These are phyloP conservation scores for Diglossa brunneiventris DNA, from an alignment of 2,113 vertebrate species.

Conservation along the genomic window DNA sequence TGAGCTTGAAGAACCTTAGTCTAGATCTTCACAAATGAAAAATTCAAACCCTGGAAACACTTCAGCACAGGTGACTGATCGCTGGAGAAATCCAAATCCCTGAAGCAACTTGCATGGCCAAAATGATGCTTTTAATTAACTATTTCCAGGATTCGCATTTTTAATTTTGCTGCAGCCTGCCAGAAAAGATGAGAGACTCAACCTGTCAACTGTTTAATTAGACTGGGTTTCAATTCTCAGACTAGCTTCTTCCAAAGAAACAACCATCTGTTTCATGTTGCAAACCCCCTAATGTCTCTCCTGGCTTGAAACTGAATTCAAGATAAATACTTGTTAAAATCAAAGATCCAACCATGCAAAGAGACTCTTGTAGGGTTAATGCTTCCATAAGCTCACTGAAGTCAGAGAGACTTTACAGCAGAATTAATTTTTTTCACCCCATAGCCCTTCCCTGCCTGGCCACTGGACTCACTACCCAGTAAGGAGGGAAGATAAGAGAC, in stretches of 20 bases:
- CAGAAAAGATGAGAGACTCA: constrained; percentile 34
- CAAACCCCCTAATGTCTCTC: not conserved
- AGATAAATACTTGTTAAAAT: constrained; percentile 10
- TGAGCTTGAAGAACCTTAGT: not conserved
- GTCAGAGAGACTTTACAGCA: not conserved
- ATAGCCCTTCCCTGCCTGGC: not conserved
- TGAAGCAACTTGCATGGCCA: not conserved
- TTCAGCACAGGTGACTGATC: not conserved
- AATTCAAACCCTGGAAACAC: not conserved
- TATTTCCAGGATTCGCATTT: not conserved
- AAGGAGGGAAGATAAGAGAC: not conserved
- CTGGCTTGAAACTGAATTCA: not conserved
- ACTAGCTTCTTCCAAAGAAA: constrained; percentile 21
- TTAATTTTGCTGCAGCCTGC: constrained; percentile 34
- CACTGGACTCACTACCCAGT: not conserved
- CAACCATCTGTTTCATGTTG: not conserved
- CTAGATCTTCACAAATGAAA: not conserved
- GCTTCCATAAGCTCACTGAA: not conserved
- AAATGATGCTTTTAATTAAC: not conserved
- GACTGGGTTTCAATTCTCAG: not conserved
- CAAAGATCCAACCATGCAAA: not conserved
- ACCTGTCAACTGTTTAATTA: constrained; percentile 16
- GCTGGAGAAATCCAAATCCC: not conserved
- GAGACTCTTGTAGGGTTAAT: not conserved
- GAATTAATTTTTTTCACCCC: not conserved